Base-by-base conservation (phyloP, 2,113 vertebrate species). In the Siphamia tubifer region DNA sequence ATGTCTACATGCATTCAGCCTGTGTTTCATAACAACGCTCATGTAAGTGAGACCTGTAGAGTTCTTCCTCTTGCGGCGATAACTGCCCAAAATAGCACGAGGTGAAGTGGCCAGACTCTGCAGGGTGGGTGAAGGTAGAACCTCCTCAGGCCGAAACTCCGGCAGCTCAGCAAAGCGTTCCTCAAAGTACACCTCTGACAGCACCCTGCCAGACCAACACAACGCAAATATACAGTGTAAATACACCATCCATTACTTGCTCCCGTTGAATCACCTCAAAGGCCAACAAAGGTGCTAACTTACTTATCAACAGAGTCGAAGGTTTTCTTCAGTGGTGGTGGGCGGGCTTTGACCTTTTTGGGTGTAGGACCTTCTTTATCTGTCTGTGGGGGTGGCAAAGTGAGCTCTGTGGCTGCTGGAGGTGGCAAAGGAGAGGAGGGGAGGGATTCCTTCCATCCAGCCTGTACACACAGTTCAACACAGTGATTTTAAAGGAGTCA, bases 241-340 rank as follows among this genome's bases (percentile, higher is more conserved):
- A 82, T 25, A 76, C 62, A 67, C 56, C 0, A 3, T 27, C 64
- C 72, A 34, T 4, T 13, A 8, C 23, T 2, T 3, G n/a, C 4
- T 32, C 25, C 4, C 39, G 12, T 1, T 9, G 6, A n/a, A 12
- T 2, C 3, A 21, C 15, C 19, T 11, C 8, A 5, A 53, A 27
- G 13, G 40, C 27, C 55, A 17, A 32, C 8, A 44, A 42, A 78
- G 42, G 36, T 38, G 31, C 28, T 51, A 73, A 92, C 96, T 95
- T 89, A 97, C 96, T 95, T 96, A 91, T 97, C 96, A 52, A 97
- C 95, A 2, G 95, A 96, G 82, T 97, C 96, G 69, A 97, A 97
- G 1, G 96, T 96, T 83, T 93, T 95, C 91, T 97, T 97, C 19
- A 97, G 88, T 0, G 96, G 96, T 0, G 96, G 96, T 17, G 96